Base-by-base conservation (phyloP, 2,888 invertebrate species). In the Caenorhabditis sp. region DNA sequence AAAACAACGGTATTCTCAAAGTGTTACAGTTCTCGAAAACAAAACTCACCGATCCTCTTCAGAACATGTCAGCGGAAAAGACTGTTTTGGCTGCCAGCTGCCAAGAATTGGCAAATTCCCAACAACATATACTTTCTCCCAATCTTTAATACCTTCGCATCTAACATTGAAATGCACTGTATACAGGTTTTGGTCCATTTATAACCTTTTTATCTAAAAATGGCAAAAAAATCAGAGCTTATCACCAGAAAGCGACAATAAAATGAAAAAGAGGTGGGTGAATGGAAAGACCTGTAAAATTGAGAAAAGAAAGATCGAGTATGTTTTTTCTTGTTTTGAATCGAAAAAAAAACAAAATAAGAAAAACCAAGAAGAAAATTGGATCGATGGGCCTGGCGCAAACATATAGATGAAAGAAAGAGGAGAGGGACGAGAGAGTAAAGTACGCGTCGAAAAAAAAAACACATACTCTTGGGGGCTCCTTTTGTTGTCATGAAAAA, bases 41-140 rank as follows among this genome's bases (percentile, higher is more conserved):
- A n/a, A 31, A 43, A 43, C 43, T 10, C 14, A 43, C 43, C 43
- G 43, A 43, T 43, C 17, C 17, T 10, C 43, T 3, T 10, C 14
- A 3, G 43, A 43, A 43, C 43, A 43, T 17, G 21, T 55, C 17
- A 55, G 23, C 5, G 55, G 23, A 17, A 73, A 62, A 12, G 78
- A 75, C 12, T 62, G 62, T 50, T 65, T 61, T 23, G 81, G 76
- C 26, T 67, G 65, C 81, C 81, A 81, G n/a, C 62, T 64, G 3
- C 81, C 81, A 14, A 81, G 71, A 36, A 63, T 65, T 49, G 74
- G 71, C 23, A 62, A 53, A 27, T 69, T 72, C 59, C 81, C 81
- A 14, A 81, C 78, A 21, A 81, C 77, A 66, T 77, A 77, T 5
- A 79, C 58, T 19, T 62, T 65, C 54, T 81, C 77, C 79, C 79